Evolutionary conservation across 2,797 vertebrate genomes (phyloP), one percentile per base, ranked within the genome.

Genomic region (Coreius guichenoti): DNA sequence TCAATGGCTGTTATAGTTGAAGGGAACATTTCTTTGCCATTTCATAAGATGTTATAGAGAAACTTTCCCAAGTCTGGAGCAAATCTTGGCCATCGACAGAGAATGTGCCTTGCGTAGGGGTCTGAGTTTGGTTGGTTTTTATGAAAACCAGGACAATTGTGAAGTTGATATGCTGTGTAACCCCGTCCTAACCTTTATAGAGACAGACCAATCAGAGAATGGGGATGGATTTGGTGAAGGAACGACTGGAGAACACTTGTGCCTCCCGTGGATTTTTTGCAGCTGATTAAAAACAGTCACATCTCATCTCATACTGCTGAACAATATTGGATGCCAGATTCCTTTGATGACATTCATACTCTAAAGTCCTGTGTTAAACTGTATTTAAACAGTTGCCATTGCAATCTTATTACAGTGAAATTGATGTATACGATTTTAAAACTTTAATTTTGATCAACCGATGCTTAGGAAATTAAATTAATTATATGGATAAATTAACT

Each of bases 251-350:
- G 70, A 90, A 82, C 84, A 75, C 87, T 87, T 79, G n/a, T 85
- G 84, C 86, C 75, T 89, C 86, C 43, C 8, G 47, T 74, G 45
- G 75, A 43, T 85, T 89, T 84, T 84, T 79, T 74, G 8, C 45
- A 82, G 75, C 77, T 86, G 83, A 90, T 90, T 90, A 78, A 36
- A 90, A 89, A 86, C 88, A 88, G 78, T 80, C 82, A 80, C 78
- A 77, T 90, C 78, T 87, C 54, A 76, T 86, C 82, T 75, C 56
- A 49, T 26, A 78, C 82, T 86, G 58, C 51, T 87, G 85, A 73
- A 83, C 83, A 74, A 82, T 87, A 65, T 83, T 17, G 58, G 51
- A 90, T 80, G 77, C 83, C 83, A 83, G 87, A 89, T 79, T n/a
- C 80, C 65, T 84, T 81, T 74, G 73, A 76, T 87, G 65, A 85